Evolutionary conservation across 2,797 vertebrate genomes (phyloP).

Genomic region (Myioborus miniatus): DNA sequence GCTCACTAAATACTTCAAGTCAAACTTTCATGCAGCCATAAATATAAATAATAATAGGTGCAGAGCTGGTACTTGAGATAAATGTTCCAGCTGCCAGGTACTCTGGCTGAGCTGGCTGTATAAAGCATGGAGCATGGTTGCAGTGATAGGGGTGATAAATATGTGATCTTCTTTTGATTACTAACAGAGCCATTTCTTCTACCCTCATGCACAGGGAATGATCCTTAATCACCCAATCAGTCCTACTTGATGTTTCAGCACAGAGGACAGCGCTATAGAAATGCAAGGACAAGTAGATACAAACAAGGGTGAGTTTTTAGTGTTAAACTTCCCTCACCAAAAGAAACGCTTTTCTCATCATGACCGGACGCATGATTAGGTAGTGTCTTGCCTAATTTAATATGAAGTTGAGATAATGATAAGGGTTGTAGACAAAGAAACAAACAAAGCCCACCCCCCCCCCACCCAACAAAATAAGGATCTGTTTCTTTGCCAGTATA

Average conservation of each 20-base stretch:
- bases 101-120: neutral
- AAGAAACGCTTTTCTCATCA: neutral
- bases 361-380: neutral
- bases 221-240: constrained; percentile 2
- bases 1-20: constrained; percentile 15
- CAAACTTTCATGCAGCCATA: neutral
- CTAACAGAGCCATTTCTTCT: neutral
- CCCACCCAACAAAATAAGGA: neutral
- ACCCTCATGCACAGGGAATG: neutral
- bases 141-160: neutral
- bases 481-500: neutral
- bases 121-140: neutral
- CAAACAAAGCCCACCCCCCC: neutral
- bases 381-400: neutral
- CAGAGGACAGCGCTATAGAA: neutral
- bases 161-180: neutral
- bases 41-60: constrained; percentile 3
- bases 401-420: neutral
- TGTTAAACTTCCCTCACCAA: neutral
- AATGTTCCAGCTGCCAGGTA: constrained; percentile 16
- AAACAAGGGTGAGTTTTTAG: neutral
- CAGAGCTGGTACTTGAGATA: neutral
- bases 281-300: neutral
- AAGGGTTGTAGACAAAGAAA: neutral
- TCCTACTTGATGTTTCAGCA: neutral